Percentiles rank a stretch among this genome's conserved stretches.
Evolutionary conservation across 2,888 invertebrate species (phyloP).

Genomic region (Ephialtes manifestator): DNA sequence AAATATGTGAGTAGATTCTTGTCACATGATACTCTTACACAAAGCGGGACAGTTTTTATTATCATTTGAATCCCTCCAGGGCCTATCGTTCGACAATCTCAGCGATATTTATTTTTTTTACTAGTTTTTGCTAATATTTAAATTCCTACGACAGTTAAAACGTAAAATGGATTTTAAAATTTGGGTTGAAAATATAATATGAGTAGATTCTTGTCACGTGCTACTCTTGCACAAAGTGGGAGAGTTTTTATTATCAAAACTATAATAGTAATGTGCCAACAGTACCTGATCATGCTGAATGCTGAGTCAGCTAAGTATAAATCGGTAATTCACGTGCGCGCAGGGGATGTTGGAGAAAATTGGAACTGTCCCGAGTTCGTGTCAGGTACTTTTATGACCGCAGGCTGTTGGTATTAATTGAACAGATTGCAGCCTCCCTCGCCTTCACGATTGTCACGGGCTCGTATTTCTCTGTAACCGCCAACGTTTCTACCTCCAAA

Average conservation of each 20-base stretch:
- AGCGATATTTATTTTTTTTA: slow-evolving; percentile 7
- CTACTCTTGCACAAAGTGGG: not conserved
- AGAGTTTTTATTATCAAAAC: slow-evolving; percentile 11
- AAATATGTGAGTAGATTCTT: not conserved
- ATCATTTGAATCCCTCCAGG: slow-evolving; percentile 90
- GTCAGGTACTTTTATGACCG: slow-evolving; percentile 68
- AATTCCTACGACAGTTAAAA: not conserved
- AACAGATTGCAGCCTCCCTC: slow-evolving; percentile 36
- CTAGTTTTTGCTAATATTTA: not conserved
- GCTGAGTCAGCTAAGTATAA: slow-evolving; percentile 73
- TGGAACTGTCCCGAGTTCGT: slow-evolving; percentile 73
- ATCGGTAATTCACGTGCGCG: slow-evolving; percentile 76
- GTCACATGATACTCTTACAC: not conserved
- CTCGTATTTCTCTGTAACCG: not conserved
- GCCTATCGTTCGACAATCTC: slow-evolving; percentile 82
- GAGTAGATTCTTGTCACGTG: not conserved
- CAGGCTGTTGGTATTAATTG: slow-evolving; percentile 49
- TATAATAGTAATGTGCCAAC: slow-evolving; percentile 21
- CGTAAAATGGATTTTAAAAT: not conserved
- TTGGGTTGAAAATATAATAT: not conserved
- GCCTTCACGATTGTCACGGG: not conserved
- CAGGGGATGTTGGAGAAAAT: slow-evolving; percentile 76
- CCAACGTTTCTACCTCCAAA: not conserved
- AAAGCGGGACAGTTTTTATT: not conserved
- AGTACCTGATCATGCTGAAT: slow-evolving; percentile 63